Conservation (phyloP, 2,113 vertebrate genomes). For the Guaruba guarouba region DNA sequence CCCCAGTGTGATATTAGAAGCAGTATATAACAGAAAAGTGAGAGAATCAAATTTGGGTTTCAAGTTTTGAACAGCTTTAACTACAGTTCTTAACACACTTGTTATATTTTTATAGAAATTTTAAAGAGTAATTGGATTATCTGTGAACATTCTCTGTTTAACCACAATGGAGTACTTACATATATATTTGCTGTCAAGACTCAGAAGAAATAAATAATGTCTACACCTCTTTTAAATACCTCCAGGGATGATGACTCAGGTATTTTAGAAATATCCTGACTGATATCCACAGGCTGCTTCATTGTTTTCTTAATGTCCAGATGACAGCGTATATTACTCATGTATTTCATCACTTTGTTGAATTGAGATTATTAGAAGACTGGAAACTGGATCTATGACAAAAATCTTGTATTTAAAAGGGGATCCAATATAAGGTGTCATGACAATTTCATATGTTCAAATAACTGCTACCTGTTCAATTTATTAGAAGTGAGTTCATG, state of each 20-base stretch:
- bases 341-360: background rate
- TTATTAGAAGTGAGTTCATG: background rate
- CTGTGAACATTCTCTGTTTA: background rate
- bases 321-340: background rate
- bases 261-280: background rate
- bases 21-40: background rate
- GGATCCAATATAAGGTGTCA: background rate
- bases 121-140: background rate
- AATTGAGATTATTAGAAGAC: background rate
- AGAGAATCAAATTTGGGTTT: background rate
- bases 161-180: rapidly evolving
- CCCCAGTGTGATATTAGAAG: background rate
- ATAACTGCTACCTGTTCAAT: background rate
- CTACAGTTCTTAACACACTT: background rate
- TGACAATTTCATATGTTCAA: background rate
- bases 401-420: background rate
- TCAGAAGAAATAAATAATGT: background rate
- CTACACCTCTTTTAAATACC: background rate
- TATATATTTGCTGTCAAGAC: background rate
- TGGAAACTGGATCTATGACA: background rate
- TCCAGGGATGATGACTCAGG: background rate
- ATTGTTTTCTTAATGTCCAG: background rate
- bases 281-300: background rate
- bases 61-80: background rate
- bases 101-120: background rate